Evolutionary conservation across 2,888 invertebrate species (phyloP), one percentile per base, ranked within the genome.

Genomic region (Epinotia ramella): DNA sequence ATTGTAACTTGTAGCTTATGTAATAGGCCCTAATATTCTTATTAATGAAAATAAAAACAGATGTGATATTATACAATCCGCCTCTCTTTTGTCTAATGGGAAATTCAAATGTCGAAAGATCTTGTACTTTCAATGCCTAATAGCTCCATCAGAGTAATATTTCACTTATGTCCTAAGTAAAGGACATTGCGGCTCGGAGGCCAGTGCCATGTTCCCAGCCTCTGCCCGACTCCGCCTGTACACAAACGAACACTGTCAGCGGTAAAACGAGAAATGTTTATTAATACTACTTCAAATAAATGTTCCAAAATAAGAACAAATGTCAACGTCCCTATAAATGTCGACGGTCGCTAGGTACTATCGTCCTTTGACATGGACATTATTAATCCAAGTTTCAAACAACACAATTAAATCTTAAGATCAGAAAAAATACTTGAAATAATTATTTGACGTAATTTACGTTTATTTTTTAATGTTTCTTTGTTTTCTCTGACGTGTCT

Each of bases 171-270:
- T 68, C 59, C 40, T 68, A 16, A 12, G 9, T 68, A 9, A 24
- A 44, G 68, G 11, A 44, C 59, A 44, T 3, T 44, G 68, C 68
- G 68, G 59, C 68, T 68, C 68, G 68, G 68, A 68, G 59, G 40
- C 44, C 20, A 59, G 68, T 68, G 68, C 68, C 68, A 68, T 68
- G 68, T 68, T 16, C 59, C 68, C 57, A 59, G 24, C 68, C 57
- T 44, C 57, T 59, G 44, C 68, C 68, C 66, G 18, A 40, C 56
- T 20, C 59, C 68, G 68, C 24, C 57, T 59, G 67, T 44, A 44
- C 68, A 59, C 65, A 64, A 64, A 20, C 33, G 24, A 9, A 40
- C 9, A 68, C 1, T 44, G 57, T 68, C 59, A 59, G 16, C 13
- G 28, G 9, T 7, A 57, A 40, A 3, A 16, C 0, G 6, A 46